Evolutionary conservation across 2,888 invertebrate genomes (phyloP).

Genomic region (Brachylomia viminalis): DNA sequence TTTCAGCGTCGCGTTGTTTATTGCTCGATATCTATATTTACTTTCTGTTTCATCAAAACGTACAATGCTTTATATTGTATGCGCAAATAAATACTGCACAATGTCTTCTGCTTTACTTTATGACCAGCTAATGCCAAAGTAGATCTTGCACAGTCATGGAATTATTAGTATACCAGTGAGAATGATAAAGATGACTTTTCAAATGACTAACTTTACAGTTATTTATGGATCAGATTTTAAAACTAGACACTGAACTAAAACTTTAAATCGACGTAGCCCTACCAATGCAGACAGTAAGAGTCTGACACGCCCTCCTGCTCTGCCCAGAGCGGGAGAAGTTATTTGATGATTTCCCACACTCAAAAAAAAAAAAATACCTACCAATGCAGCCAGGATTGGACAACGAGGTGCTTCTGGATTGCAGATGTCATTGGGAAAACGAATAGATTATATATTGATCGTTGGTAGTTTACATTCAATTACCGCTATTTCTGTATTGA

Average conservation of each 20-base stretch:
- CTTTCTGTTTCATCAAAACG: constrained; percentile 12
- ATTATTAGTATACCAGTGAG: neutral
- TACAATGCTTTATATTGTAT: neutral
- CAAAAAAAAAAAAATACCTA: no score
- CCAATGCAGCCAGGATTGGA: constrained; percentile 1
- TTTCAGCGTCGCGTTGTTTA: constrained; percentile 15
- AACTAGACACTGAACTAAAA: constrained; percentile 4
- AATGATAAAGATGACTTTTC: neutral
- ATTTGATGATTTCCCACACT: no score
- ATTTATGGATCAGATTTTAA: constrained; percentile 9
- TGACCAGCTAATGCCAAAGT: neutral
- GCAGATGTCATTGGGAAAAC: constrained; percentile 22
- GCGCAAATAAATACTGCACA: neutral
- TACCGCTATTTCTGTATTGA: neutral
- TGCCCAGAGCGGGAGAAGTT: no score
- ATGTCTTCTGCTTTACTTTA: neutral
- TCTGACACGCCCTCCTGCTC: no score
- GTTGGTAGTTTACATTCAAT: constrained; percentile 19
- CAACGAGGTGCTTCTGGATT: neutral
- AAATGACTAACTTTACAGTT: neutral
- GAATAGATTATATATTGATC: no score
- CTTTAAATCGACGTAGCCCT: neutral
- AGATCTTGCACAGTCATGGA: neutral
- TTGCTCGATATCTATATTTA: neutral
- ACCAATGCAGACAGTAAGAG: constrained; percentile 12